Evolutionary conservation across 1,140 invertebrate species (phyloP), one percentile per base, ranked within the genome.

Genomic region (Manduca sexta): DNA sequence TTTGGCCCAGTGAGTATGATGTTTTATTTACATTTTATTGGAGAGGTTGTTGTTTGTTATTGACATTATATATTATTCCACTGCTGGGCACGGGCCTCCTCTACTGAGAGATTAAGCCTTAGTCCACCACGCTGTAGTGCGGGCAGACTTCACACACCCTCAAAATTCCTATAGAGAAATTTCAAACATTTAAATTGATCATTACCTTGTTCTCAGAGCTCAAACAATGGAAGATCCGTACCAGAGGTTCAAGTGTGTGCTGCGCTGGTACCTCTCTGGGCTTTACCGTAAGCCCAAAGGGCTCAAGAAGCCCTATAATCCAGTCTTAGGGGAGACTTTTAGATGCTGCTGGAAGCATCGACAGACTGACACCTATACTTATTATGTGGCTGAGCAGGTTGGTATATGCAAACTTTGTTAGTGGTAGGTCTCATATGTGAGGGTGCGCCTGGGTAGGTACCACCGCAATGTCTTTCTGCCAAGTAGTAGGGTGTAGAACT

Each of bases 281-380:
- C 88, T 98, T 89, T 92, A 97, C 88, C 90, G 97, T 88, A 92
- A 98, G 89, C 91, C 96, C 71, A 87, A 97, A 89, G 91, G 96
- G 71, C 86, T 97, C n/a, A 98, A 98, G 82, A 98, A 98, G 74
- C 97, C 97, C 0, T 98, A 98, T 74, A 98, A 98, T 88, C 96
- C 96, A 1, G 94, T 98, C 37, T 86, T 98, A 29, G 97, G 96
- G 0, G 96, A 98, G 88, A 93, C 91, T 0, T 98, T 97, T 82
- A 89, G 96, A 0, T 98, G 96, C 68, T 96, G 92, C 77, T 98
- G 96, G 96, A 86, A 92, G 58, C 94, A 97, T 87, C 89, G 90
- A 1, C 93, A 93, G 64, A 40, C 60, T 0, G 92, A 93, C 38
- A 94, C 93, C 34, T 90, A 94, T 43, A 98, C 97, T 2, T 98